Percentiles rank a stretch among this genome's conserved stretches.
Evolutionary conservation across 2,888 invertebrate species (phyloP).

Genomic region (Drosophila meridiana): DNA sequence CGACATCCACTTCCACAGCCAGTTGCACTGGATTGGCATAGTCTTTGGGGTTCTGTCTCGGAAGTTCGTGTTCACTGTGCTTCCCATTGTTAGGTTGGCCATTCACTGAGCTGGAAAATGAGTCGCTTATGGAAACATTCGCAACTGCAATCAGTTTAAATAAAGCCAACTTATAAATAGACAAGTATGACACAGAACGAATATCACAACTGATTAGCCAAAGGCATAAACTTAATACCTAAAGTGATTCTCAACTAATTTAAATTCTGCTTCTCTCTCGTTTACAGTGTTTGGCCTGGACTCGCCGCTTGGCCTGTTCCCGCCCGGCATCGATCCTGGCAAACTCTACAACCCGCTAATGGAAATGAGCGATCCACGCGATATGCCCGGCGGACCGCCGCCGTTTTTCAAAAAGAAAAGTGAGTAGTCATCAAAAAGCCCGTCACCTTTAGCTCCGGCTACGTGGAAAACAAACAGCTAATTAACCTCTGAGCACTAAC

Average conservation of each 20-base stretch:
- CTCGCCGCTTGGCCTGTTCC: slow-evolving; percentile 90
- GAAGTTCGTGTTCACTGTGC: slow-evolving; percentile 15
- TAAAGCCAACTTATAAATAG: slow-evolving; percentile 30
- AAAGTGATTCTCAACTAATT: background rate
- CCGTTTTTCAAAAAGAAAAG: slow-evolving; percentile 92
- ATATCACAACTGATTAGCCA: slow-evolving; percentile 18
- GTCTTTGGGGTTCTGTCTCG: slow-evolving; percentile 31
- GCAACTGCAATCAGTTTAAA: slow-evolving; percentile 49
- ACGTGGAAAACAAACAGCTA: slow-evolving; percentile 74
- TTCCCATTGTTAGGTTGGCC: slow-evolving; percentile 51
- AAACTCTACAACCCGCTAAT: slow-evolving; percentile 90
- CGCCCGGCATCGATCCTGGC: slow-evolving; percentile 90
- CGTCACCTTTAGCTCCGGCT: background rate
- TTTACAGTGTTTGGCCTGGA: slow-evolving; percentile 90
- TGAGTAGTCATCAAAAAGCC: slow-evolving; percentile 85
- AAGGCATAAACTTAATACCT: background rate
- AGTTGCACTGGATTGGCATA: slow-evolving; percentile 51
- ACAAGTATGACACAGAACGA: background rate
- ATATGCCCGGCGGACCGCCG: slow-evolving; percentile 88
- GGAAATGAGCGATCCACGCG: slow-evolving; percentile 90
- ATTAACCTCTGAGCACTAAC: slow-evolving; percentile 70
- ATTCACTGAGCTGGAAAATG: slow-evolving; percentile 75
- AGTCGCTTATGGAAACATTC: slow-evolving; percentile 52
- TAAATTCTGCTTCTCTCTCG: background rate
- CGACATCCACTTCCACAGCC: slow-evolving; percentile 21